Evolutionary conservation across 2,113 vertebrate genomes (phyloP), one percentile per base, ranked within the genome.

Genomic region (Aldabrachelys gigantea): DNA sequence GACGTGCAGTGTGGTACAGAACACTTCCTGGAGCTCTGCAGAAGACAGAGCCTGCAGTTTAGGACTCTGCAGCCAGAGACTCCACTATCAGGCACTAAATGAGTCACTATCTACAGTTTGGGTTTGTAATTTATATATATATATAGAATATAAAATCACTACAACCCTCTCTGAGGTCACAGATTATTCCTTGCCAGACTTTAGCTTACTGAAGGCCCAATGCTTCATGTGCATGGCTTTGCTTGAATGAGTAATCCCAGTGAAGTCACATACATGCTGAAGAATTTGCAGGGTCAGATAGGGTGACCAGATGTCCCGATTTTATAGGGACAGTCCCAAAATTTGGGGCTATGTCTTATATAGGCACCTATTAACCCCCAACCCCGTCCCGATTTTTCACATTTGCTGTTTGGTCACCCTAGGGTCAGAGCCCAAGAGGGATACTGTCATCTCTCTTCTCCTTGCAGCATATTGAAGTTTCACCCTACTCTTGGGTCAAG

Each of bases 401-500:
- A 49, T 49, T 49, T 49, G 47, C 47, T 49, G 47, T 49, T 10
- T 49, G 47, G 47, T 49, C 10, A 11, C 47, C 47, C 47, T 49
- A 83, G 84, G 52, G 35, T 82, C 52, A 35, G 9, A 79, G 38
- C n/a, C 41, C 89, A 56, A 80, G 91, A 95, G 52, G 29, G 21
- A 80, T 69, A n/a, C 9, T 16, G 0, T 19, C 78, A 10, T 85
- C 52, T 25, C 6, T 11, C 3, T 84, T 83, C 10, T 21, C 80
- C 69, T 90, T 56, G 8, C 47, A 90, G 69, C 85, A 50, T 80
- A 62, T 8, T 59, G 6, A 87, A 72, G 35, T 87, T 95, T 94
- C 44, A 27, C 59, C 11, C 3, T 27, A 12, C 25, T 88, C 44
- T 25, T 94, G 54, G 38, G 7, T 47, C 41, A 41, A 47, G 24